Percentiles rank a stretch among this genome's conserved stretches.
Evolutionary conservation across 2,113 vertebrate genomes (phyloP).

Genomic region (Notothenia rossii): DNA sequence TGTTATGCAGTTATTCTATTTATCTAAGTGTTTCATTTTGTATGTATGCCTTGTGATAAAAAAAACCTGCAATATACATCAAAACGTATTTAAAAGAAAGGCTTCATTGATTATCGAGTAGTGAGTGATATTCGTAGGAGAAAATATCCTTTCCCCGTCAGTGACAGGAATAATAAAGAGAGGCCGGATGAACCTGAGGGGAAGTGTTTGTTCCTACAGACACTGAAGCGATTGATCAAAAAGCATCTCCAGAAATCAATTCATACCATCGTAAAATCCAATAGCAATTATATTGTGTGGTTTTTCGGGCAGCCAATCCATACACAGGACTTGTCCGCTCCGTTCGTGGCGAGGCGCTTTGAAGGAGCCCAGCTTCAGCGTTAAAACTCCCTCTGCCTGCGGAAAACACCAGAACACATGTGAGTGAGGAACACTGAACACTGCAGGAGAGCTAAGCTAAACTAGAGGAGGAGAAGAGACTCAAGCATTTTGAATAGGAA

Average conservation of each 20-base stretch:
- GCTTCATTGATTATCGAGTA: neutral
- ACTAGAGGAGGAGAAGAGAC: neutral
- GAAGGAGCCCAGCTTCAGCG: conserved; percentile 89
- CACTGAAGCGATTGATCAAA: neutral
- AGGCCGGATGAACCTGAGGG: neutral
- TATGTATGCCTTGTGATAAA: no score
- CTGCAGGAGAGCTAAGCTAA: neutral
- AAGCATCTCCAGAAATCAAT: conserved; percentile 8
- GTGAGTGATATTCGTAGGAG: neutral
- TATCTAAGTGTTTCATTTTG: no score
- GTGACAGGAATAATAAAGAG: neutral
- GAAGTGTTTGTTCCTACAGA: conserved; percentile 18
- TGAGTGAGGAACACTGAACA: no score
- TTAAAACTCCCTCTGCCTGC: conserved; percentile 80
- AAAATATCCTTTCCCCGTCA: neutral
- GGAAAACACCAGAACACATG: conserved; percentile 2
- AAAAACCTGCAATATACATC: neutral
- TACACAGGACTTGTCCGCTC: conserved; percentile 90
- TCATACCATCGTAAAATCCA: conserved; percentile 93
- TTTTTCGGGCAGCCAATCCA: conserved; percentile 92
- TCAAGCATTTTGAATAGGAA: neutral
- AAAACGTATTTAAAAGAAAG: no score
- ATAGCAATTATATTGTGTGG: conserved; percentile 91
- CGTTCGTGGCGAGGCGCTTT: conserved; percentile 77
- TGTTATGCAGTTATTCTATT: no score